A percentile compares a stretch with the other conserved stretches of the same genome.
phyloP scores from a whole-genome alignment of 2,888 invertebrate species.

The Osmoderma eremita region DNA sequence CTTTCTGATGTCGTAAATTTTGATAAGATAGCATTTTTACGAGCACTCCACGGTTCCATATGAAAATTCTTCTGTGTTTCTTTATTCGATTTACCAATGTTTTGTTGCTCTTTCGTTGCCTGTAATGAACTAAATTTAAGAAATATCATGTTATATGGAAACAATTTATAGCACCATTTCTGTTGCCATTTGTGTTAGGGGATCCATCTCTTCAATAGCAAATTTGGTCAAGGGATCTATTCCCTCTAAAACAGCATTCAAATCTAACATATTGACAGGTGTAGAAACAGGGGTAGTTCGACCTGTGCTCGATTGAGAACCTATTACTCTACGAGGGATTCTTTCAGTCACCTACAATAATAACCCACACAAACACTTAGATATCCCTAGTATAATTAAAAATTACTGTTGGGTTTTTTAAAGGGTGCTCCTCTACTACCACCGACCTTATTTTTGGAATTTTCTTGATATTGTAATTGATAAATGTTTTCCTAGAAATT shows the following conservation, averaged over 20 bases:
- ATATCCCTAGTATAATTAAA: too few species aligned
- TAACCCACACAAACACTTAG: background rate
- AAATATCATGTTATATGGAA: background rate
- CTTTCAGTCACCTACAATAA: conserved; percentile 66
- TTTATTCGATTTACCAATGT: background rate
- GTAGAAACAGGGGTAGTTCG: conserved; percentile 65
- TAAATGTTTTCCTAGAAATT: conserved; percentile 52
- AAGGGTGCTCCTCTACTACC: conserved; percentile 66
- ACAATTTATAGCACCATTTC: conserved; percentile 61
- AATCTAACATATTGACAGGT: conserved; percentile 64
- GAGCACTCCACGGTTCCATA: conserved; percentile 81
- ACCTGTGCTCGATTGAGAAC: conserved; percentile 65
- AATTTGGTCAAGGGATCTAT: conserved; percentile 80
- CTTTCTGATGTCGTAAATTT: conserved; percentile 95
- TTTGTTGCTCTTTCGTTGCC: conserved; percentile 38
- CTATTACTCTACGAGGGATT: conserved; percentile 64
- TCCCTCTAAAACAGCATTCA: conserved; percentile 73
- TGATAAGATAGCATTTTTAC: conserved; percentile 81
- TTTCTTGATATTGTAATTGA: conserved; percentile 41
- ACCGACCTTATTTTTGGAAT: conserved; percentile 27
- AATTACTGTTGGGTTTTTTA: conserved; percentile 66
- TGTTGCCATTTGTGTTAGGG: conserved; percentile 72
- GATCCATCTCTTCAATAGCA: conserved; percentile 72
- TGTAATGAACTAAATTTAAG: background rate
- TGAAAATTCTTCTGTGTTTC: conserved; percentile 41